Evolutionary conservation across 2,113 vertebrate species (phyloP), one percentile per base, ranked within the genome.

Genomic region (Cygnus buccinator): DNA sequence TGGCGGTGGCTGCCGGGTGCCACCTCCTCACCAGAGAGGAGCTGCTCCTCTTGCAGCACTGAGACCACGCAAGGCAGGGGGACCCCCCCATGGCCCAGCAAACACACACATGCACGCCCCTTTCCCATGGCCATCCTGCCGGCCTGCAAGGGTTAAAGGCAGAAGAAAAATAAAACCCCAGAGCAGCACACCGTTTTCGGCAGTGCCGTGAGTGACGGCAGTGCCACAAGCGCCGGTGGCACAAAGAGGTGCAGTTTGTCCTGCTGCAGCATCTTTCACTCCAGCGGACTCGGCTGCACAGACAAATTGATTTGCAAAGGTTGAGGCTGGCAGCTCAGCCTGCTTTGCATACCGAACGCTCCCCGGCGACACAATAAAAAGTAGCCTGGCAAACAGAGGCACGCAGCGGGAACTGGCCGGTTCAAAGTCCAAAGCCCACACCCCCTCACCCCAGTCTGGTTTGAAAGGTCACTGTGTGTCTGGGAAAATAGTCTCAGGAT

Each of bases 231-330:
- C 96, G 16, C 97, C 98, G 86, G 97, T 98, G 98, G 98, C 98
- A 98, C 98, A 98, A 98, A 98, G 98, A 97, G 77, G 97, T 90
- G 97, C 96, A 97, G 98, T 97, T 95, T 97, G 98, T 97, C 98
- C 96, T 96, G 84, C 63, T 95, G 77, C 96, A 96, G 97, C 98
- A 98, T 98, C 98, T 98, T 98, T 98, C 97, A 98, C 95, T 97
- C 97, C 97, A 97, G 98, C 91, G 98, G 98, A 98, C 98, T 98
- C 91, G 98, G 98, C 98, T 98, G 98, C 98, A 98, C 98, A 99
- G 99, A 99, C 99, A 99, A 99, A 99, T 99, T 99, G 99, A 99
- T 99, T 99, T 99, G 99, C 99, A 99, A 99, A 99, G 99, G 99
- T 99, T 99, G 98, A 98, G 98, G 96, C 98, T 98, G 98, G 98